These are phyloP conservation scores for Lordiphosa fenestrarum DNA, from an alignment of 2,888 invertebrate genomes.

Conservation along the genomic window DNA sequence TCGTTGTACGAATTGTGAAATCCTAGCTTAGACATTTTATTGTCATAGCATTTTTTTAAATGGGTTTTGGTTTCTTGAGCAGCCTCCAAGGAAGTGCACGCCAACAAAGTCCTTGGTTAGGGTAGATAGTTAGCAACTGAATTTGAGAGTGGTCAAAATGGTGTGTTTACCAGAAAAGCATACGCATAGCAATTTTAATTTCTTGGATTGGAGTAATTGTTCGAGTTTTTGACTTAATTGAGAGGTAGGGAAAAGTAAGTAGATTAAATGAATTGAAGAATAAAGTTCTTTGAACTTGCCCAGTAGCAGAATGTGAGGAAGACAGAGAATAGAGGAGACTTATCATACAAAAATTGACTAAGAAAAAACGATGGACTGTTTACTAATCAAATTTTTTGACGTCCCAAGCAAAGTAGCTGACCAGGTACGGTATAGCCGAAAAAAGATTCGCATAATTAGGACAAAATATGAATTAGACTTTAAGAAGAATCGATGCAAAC, in stretches of 20 bases:
- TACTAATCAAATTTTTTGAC: too few relatives aligned
- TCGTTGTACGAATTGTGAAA: slow-evolving; percentile 31
- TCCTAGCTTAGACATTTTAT: slow-evolving; percentile 12
- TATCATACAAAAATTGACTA: too few relatives aligned
- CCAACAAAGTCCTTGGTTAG: slow-evolving; percentile 8
- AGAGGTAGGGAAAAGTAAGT: background rate
- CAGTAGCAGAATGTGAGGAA: background rate
- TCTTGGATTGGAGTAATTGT: too few relatives aligned
- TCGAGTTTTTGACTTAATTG: too few relatives aligned
- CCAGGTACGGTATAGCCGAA: too few relatives aligned
- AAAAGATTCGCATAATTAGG: too few relatives aligned
- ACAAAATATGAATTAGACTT: too few relatives aligned
- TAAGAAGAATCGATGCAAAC: too few relatives aligned
- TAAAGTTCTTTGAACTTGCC: background rate
- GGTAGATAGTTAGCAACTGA: background rate
- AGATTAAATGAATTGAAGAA: background rate
- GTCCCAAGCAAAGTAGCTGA: too few relatives aligned
- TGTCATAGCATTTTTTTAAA: background rate
- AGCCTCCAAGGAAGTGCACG: background rate
- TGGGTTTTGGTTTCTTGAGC: background rate
- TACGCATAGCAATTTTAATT: slow-evolving; percentile 24
- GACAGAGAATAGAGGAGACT: background rate
- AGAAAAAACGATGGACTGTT: too few relatives aligned
- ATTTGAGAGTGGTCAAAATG: background rate
- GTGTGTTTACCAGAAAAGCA: slow-evolving; percentile 21